Evolutionary conservation across 2,888 invertebrate genomes (phyloP).

Genomic region (Meganola albula): DNA sequence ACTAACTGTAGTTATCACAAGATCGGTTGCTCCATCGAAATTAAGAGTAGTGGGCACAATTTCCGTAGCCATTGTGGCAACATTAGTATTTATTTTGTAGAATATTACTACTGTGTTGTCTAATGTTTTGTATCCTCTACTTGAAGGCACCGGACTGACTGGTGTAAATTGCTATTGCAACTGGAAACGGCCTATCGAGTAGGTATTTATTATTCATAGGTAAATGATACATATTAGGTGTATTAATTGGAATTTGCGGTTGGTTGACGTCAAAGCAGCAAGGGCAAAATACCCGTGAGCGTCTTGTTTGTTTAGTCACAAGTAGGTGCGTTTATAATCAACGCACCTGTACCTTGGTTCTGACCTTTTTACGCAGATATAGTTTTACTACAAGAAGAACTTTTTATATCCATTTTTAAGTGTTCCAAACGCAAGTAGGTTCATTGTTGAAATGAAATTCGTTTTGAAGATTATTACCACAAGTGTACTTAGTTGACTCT

Average conservation of each 20-base stretch:
- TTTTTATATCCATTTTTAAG: too few species aligned
- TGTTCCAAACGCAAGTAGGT: too few species aligned
- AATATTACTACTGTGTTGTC: conserved; percentile 12
- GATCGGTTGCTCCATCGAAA: conserved; percentile 12
- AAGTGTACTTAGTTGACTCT: too few species aligned
- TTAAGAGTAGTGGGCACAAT: conserved; percentile 25
- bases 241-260: conserved; percentile 53
- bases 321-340: too few species aligned
- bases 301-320: too few species aligned
- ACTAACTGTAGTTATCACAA: conserved; percentile 12
- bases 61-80: conserved; percentile 39
- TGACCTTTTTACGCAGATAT: conserved; percentile 6
- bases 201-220: conserved; percentile 46
- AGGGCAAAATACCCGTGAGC: conserved; percentile 39
- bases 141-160: conserved; percentile 34
- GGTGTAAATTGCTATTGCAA: conserved; percentile 27
- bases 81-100: conserved; percentile 26
- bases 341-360: too few species aligned
- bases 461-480: too few species aligned
- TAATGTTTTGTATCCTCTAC: conserved; percentile 12
- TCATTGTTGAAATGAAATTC: too few species aligned
- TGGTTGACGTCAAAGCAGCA: conserved; percentile 46
- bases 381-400: too few species aligned
- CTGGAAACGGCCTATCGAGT: conserved; percentile 39
- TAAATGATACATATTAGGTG: conserved; percentile 39